Conservation (phyloP, 2,113 vertebrate genomes). For the Vidua macroura region DNA sequence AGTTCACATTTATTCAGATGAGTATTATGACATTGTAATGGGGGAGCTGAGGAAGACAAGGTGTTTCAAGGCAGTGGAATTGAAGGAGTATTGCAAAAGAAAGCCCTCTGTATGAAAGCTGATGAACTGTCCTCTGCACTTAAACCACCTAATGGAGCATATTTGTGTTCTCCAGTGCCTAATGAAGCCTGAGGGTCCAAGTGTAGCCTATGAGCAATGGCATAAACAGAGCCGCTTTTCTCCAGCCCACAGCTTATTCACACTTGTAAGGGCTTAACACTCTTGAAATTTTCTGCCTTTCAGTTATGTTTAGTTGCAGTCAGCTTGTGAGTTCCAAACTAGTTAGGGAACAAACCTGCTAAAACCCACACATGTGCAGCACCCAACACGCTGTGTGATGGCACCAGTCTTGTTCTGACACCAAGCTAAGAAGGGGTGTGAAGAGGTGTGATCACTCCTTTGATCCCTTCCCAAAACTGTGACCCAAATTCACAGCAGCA, state of each 20-base stretch:
- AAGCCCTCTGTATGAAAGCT: neutral
- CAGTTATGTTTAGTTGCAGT: neutral
- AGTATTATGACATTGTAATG: neutral
- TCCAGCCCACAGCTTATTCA: neutral
- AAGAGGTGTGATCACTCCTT: neutral
- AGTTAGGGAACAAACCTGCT: neutral
- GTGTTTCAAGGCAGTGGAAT: neutral
- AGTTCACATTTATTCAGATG: neutral
- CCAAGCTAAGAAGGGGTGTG: neutral
- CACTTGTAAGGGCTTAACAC: neutral
- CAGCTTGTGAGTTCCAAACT: neutral
- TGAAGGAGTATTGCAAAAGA: neutral
- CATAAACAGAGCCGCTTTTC: neutral
- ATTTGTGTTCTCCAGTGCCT: neutral
- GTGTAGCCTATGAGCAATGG: neutral
- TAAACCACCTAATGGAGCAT: neutral
- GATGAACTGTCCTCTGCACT: neutral
- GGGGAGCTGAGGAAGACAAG: neutral
- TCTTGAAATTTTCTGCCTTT: neutral
- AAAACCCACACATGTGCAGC: accelerated
- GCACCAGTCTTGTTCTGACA: neutral
- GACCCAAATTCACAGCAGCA: neutral
- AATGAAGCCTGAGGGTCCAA: neutral
- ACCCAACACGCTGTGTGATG: accelerated
- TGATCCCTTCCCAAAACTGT: neutral